Percentiles rank a stretch among this genome's conserved stretches.
Evolutionary conservation across 2,797 vertebrate genomes (phyloP).

Genomic region (Tangara arthus): DNA sequence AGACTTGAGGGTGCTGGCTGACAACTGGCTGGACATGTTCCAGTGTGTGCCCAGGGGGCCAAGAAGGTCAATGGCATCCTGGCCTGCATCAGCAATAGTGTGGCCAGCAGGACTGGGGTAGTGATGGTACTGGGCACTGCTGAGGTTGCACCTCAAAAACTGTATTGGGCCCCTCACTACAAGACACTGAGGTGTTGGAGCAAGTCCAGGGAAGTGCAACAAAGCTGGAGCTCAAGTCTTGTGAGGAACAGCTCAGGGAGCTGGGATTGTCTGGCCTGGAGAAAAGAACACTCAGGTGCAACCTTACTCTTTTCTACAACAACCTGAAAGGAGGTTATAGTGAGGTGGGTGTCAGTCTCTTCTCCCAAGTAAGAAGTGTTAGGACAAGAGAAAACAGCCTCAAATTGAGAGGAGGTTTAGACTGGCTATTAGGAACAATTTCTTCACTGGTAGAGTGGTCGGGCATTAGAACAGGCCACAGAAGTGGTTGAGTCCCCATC

Average conservation of each 20-base stretch:
- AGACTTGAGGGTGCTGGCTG: neutral
- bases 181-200: neutral
- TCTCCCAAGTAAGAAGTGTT: neutral
- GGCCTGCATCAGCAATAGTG: neutral
- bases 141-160: neutral
- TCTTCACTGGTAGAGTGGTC: neutral
- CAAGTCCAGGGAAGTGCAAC: neutral
- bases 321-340: neutral
- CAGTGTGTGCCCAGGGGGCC: neutral
- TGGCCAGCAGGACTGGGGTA: neutral
- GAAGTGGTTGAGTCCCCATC: neutral
- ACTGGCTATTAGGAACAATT: neutral
- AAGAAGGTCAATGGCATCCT: neutral
- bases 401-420: neutral
- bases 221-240: neutral
- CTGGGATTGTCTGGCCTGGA: neutral
- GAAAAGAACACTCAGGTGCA: neutral
- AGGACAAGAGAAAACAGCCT: neutral
- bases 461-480: neutral
- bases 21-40: neutral
- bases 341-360: neutral
- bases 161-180: neutral
- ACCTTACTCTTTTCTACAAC: neutral
- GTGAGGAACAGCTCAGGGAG: neutral
- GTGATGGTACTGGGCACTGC: neutral